Evolutionary conservation across 2,113 vertebrate species (phyloP), one percentile per base, ranked within the genome.

Genomic region (Embiotoca jacksoni): DNA sequence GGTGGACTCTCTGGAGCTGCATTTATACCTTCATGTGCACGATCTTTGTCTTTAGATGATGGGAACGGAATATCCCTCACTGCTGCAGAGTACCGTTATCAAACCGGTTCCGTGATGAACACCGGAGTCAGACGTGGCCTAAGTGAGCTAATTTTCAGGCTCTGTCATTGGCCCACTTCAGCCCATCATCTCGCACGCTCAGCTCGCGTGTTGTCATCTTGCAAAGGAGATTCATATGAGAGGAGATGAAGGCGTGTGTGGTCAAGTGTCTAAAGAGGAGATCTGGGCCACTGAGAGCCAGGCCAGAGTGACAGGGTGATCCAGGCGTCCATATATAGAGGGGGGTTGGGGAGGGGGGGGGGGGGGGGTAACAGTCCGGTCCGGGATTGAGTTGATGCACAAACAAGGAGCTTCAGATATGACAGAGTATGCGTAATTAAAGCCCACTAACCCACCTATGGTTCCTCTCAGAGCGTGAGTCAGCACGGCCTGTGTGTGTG

Each of bases 381-480:
- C 41, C 16, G 55, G 39, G 53, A 36, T 10, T 41, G 44, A 58
- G 54, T 15, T 83, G 56, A 80, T 69, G 56, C 56, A 63, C 56
- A 61, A 74, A 87, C 63, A 15, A 66, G 0, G 53, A 74, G 58
- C 32, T 54, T 33, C 59, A 69, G 60, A 80, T 66, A 86, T 76
- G 61, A 74, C 66, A 77, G 60, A 60, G 55, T 73, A 55, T 75
- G 73, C 72, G 55, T 78, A 82, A 86, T 89, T 83, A 74, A 66
- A 85, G 54, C 62, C 55, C 68, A 44, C 54, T 36, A 68, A 86
- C 76, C 76, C 72, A 64, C 41, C 74, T 55, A 69, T 80, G 39
- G 77, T 52, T 78, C 49, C 6, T 23, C 33, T 32, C 7, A 0
- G 59, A 88, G 81, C 82, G 64, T 92, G 92, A 93, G 86, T 92